Conservation (phyloP, 2,888 invertebrate genomes). For the Stenurella melanura region DNA sequence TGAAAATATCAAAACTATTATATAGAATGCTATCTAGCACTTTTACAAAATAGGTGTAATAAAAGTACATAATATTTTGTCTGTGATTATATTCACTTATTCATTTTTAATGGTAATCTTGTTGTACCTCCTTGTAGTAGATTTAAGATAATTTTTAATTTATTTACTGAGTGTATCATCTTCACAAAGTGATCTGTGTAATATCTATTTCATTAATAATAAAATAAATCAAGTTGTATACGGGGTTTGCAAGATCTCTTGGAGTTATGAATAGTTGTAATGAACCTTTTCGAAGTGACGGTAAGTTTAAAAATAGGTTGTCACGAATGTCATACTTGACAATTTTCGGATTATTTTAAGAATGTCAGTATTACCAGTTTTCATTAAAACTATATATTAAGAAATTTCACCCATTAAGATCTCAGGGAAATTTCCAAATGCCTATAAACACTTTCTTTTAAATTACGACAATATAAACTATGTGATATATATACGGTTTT, state of each 20-base stretch:
- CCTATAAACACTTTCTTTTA: background rate
- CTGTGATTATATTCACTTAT: constrained; percentile 67
- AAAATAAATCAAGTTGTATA: constrained; percentile 37
- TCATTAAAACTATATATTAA: background rate
- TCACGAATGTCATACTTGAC: background rate
- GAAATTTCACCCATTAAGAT: background rate
- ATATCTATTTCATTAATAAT: constrained; percentile 54
- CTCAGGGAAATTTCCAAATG: background rate
- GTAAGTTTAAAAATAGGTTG: background rate
- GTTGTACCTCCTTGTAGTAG: constrained; percentile 60
- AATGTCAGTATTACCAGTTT: constrained; percentile 11
- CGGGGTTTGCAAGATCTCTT: constrained; percentile 30
- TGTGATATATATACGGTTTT: background rate
- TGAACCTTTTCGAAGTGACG: background rate
- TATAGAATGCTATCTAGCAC: constrained; percentile 37
- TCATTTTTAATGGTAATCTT: constrained; percentile 61
- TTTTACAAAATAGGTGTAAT: constrained; percentile 46
- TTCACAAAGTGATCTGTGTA: constrained; percentile 50
- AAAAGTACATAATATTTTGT: constrained; percentile 65
- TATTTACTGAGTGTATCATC: constrained; percentile 52
- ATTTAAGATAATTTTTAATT: constrained; percentile 47
- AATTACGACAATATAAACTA: background rate
- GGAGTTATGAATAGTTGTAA: constrained; percentile 19
- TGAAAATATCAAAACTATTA: constrained; percentile 51
- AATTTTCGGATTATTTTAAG: background rate